Evolutionary conservation across 2,797 vertebrate species (phyloP).

Genomic region (Sebastes umbrosus): DNA sequence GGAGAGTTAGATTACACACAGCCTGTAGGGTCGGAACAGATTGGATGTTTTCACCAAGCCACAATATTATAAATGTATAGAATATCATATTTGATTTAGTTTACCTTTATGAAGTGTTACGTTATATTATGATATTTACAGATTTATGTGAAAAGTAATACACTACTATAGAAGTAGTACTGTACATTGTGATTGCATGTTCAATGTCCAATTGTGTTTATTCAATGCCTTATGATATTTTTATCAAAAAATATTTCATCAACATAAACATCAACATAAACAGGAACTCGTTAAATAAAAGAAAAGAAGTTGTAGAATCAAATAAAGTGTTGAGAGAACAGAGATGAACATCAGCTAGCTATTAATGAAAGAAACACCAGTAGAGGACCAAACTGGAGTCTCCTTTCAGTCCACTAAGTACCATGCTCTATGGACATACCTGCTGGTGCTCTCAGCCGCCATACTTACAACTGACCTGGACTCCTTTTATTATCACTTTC

Average conservation of each 20-base stretch:
- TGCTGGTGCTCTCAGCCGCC: neutral
- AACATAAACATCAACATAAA: neutral
- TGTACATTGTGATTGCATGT: neutral
- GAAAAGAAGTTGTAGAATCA: neutral
- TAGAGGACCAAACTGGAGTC: neutral
- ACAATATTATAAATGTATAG: neutral
- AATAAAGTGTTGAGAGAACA: neutral
- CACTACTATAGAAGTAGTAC: neutral
- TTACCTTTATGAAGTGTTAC: neutral
- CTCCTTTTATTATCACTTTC: neutral
- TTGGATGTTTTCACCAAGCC: neutral
- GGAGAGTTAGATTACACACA: constrained; percentile 4
- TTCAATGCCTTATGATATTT: neutral
- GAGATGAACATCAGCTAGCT: neutral
- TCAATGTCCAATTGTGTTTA: neutral
- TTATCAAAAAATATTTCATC: neutral
- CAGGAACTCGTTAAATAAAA: neutral
- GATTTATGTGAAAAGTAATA: neutral
- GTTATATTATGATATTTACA: neutral
- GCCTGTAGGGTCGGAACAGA: neutral
- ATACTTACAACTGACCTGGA: neutral
- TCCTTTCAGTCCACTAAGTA: neutral
- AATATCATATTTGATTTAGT: neutral
- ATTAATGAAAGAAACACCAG: neutral
- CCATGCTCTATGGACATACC: neutral